Evolutionary conservation across 2,113 vertebrate genomes (phyloP).

Genomic region (Charadrius vociferus): DNA sequence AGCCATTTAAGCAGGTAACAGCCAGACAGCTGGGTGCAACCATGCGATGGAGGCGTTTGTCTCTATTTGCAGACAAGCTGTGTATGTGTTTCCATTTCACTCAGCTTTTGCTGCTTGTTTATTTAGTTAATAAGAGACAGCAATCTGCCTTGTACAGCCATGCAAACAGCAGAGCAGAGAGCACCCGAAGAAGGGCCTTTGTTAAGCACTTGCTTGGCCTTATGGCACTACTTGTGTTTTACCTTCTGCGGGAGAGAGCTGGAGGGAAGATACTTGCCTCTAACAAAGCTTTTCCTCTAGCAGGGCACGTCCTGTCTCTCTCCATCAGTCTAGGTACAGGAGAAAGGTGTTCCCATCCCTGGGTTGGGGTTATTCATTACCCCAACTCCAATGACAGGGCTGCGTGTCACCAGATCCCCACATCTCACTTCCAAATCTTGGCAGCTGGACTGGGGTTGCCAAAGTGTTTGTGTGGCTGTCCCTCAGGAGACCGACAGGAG

Average conservation of each 20-base stretch:
- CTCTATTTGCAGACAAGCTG: constrained; percentile 60
- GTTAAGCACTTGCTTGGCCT: background rate
- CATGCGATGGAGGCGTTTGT: constrained; percentile 5
- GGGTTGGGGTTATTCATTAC: background rate
- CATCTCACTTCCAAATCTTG: background rate
- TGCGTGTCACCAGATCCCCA: background rate
- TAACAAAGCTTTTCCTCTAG: background rate
- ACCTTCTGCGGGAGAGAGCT: background rate
- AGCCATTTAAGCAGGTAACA: constrained; percentile 49
- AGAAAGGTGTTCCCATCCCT: background rate
- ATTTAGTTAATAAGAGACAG: constrained; percentile 52
- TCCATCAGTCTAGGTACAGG: background rate
- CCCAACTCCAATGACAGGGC: background rate
- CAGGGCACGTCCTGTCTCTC: background rate
- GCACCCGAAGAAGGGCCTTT: background rate
- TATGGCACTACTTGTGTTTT: background rate
- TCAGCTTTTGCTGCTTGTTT: constrained; percentile 60
- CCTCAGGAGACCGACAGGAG: background rate
- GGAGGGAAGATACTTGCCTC: background rate
- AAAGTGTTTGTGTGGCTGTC: background rate
- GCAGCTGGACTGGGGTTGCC: background rate
- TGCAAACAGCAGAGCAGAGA: background rate
- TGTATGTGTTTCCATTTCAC: constrained; percentile 20
- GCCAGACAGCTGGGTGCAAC: constrained; percentile 55
- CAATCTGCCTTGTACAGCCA: background rate